phyloP scores from a whole-genome alignment of 2,113 vertebrate species.

The Microcebus griseorufus region DNA sequence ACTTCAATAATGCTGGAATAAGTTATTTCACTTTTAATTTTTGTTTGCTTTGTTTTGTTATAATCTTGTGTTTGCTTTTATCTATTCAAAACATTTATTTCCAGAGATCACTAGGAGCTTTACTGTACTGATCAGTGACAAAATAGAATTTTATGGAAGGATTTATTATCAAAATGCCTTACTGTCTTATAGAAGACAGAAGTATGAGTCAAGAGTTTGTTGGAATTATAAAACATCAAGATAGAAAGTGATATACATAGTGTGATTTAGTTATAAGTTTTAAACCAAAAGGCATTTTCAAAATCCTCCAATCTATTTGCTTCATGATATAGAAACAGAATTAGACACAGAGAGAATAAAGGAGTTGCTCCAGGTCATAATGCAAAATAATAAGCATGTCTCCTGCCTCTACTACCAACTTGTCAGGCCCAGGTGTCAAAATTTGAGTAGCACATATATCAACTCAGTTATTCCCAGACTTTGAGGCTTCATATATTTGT shows the following conservation, averaged over 20 bases:
- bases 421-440: background rate
- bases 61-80: background rate
- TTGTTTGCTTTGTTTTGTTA: background rate
- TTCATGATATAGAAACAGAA: background rate
- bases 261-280: slow-evolving; percentile 12
- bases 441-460: background rate
- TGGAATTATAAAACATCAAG: background rate
- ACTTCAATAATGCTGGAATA: background rate
- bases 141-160: background rate
- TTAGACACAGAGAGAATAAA: background rate
- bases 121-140: background rate
- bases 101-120: background rate
- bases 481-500: background rate
- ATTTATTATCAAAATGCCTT: slow-evolving; percentile 1
- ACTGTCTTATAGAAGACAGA: background rate
- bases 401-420: background rate
- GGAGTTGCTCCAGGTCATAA: background rate
- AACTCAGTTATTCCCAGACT: background rate
- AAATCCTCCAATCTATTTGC: background rate
- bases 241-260: background rate
- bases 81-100: slow-evolving; percentile 40
- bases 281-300: background rate
- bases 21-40: background rate
- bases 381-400: background rate
- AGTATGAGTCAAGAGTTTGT: background rate